Base-by-base conservation (phyloP, 1,140 invertebrate species). In the Platyura marginata region DNA sequence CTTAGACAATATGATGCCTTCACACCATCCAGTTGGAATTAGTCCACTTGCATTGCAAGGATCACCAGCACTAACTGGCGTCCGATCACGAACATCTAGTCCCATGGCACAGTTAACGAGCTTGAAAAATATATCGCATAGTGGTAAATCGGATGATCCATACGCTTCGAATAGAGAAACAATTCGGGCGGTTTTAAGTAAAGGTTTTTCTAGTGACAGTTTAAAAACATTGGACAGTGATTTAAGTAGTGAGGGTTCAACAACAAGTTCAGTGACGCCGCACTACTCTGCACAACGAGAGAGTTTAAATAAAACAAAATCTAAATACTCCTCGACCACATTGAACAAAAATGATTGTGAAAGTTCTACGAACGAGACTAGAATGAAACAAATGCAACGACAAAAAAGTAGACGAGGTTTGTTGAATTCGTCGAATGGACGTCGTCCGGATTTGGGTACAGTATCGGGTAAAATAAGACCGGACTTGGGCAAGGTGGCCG, bases 61-160 rank as follows among this genome's bases (percentile, higher is more conserved):
- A 23, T 58, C 63, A 13, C 49, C 3, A 13, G 6, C 34, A 10
- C 5, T 11, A 9, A 67, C 72, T 1, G 69, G 69, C 16, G 60
- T 67, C 0, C 60, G 72, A 46, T 68, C 68, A 29, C 50, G 56
- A 15, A 59, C 56, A 13, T 61, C 58, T 3, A 83, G 79, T 56
- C 79, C 79, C 3, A 79, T 83, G 71, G 72, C 77, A 43, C 79
- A 81, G 59, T 52, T 81, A 46, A 79, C 77, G 21, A 81, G 77
- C 51, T 59, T 83, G n/a, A 79, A 76, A 49, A 64, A 67, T 21
- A 19, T 60, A 11, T 62, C 64, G 48, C 47, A 69, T 46, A 55
- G 66, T 42, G 61, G 59, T 49, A n/a, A n/a, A n/a, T n/a, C n/a
- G n/a, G 53, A 61, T 48, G 48, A 61, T 46, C 48, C 62, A 46